These are phyloP conservation scores for Doryteuthis pealeii DNA, from an alignment of 1,140 invertebrate species.

Conservation along the genomic window DNA sequence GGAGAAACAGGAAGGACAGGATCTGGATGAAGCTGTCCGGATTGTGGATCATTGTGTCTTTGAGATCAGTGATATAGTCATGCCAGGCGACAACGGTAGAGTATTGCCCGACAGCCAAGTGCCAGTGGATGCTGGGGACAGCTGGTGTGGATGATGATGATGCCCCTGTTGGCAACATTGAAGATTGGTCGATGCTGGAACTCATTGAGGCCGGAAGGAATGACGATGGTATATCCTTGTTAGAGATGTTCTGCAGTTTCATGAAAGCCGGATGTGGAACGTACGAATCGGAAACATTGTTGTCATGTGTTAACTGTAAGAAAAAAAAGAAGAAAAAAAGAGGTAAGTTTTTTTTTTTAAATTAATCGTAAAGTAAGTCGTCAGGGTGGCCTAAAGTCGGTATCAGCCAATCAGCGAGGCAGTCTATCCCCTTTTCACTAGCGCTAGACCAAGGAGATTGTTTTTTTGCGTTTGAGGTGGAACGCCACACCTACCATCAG, in stretches of 20 bases:
- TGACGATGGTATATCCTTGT: constrained; percentile 37
- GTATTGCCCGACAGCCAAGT: constrained; percentile 40
- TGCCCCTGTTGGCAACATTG: constrained; percentile 41
- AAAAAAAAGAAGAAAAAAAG: too few relatives aligned
- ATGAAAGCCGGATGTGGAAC: constrained; percentile 12
- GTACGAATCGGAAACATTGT: not conserved
- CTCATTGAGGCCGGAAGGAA: constrained; percentile 40
- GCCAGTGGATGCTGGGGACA: constrained; percentile 37
- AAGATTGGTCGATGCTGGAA: constrained; percentile 49
- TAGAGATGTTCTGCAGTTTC: constrained; percentile 11
- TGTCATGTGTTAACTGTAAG: not conserved
- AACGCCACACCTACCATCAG: too few relatives aligned
- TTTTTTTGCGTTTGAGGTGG: too few relatives aligned
- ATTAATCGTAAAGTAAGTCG: too few relatives aligned
- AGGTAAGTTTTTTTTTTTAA: too few relatives aligned
- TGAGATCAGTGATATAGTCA: constrained; percentile 36
- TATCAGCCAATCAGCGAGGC: too few relatives aligned
- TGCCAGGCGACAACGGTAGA: constrained; percentile 45
- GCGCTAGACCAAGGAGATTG: too few relatives aligned
- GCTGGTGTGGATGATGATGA: constrained; percentile 40
- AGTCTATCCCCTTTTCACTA: too few relatives aligned
- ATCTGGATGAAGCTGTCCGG: constrained; percentile 38
- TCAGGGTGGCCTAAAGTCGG: too few relatives aligned
- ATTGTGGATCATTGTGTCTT: constrained; percentile 38
- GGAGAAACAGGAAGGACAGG: constrained; percentile 42